phyloP scores from a whole-genome alignment of 2,113 vertebrate genomes.

The Chamaea fasciata region DNA sequence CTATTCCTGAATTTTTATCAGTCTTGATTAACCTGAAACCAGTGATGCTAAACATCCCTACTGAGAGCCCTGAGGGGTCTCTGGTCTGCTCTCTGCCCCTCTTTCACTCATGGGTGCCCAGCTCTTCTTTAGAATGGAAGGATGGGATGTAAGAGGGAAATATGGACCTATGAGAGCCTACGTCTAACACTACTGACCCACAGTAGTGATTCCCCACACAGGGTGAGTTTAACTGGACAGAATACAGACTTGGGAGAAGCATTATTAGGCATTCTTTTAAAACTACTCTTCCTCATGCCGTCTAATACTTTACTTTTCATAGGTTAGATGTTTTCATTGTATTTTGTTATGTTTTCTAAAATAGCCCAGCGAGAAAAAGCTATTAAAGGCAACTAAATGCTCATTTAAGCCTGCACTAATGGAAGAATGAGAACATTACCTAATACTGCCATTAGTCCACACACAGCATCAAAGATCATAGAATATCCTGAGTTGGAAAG shows the following conservation, averaged over 20 bases:
- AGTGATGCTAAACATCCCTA: not conserved
- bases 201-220: not conserved
- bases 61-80: not conserved
- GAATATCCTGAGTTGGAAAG: not conserved
- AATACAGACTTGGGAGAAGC: not conserved
- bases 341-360: not conserved
- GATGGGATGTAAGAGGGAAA: not conserved
- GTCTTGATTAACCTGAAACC: not conserved
- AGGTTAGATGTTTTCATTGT: not conserved
- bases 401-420: constrained; percentile 12
- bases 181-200: not conserved
- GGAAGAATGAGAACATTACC: not conserved
- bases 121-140: not conserved
- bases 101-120: not conserved
- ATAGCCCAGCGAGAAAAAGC: not conserved
- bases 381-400: not conserved
- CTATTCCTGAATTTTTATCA: not conserved
- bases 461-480: not conserved
- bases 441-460: not conserved
- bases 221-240: not conserved
- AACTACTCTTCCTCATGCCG: not conserved
- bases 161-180: rapidly evolving
- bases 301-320: not conserved
- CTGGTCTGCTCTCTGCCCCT: not conserved
- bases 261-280: not conserved